phyloP scores from a whole-genome alignment of 1,140 invertebrate species.

The Drosophila sulfurigaster region DNA sequence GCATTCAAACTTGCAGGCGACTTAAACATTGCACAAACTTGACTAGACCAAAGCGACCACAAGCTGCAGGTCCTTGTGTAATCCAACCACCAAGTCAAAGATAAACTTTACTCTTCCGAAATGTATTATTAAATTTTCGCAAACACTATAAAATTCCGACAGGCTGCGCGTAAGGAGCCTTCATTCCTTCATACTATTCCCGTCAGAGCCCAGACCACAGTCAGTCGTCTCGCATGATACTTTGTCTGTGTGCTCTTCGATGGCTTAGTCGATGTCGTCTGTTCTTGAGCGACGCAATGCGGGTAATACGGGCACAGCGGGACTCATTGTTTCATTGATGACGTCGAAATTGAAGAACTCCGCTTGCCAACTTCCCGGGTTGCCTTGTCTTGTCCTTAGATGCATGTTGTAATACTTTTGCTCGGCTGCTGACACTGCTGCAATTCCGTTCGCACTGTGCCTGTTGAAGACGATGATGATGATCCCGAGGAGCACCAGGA shows the following conservation, averaged over 20 bases:
- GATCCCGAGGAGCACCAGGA: slow-evolving; percentile 56
- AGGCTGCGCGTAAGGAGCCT: slow-evolving; percentile 9
- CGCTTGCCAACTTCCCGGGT: slow-evolving; percentile 21
- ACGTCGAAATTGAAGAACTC: slow-evolving; percentile 33
- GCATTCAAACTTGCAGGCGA: slow-evolving; percentile 1
- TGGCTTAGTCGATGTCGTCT: background rate
- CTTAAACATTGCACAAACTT: slow-evolving; percentile 21
- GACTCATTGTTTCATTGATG: slow-evolving; percentile 19
- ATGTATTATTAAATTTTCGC: slow-evolving; percentile 79
- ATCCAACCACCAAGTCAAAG: slow-evolving; percentile 48
- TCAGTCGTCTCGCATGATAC: slow-evolving; percentile 43
- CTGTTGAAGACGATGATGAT: slow-evolving; percentile 77
- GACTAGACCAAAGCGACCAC: slow-evolving; percentile 23
- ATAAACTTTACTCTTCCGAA: slow-evolving; percentile 68
- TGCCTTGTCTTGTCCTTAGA: slow-evolving; percentile 39
- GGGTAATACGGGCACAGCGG: slow-evolving; percentile 39
- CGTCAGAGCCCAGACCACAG: slow-evolving; percentile 1
- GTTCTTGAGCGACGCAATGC: slow-evolving; percentile 46
- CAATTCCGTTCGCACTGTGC: slow-evolving; percentile 80
- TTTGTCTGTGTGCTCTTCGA: background rate
- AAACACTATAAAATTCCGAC: slow-evolving; percentile 49
- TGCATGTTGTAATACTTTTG: slow-evolving; percentile 69
- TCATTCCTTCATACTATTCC: background rate
- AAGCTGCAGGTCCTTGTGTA: slow-evolving; percentile 28
- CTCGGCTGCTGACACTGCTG: slow-evolving; percentile 64